Conservation (phyloP, 2,888 invertebrate species). For the Adela reaumurella region DNA sequence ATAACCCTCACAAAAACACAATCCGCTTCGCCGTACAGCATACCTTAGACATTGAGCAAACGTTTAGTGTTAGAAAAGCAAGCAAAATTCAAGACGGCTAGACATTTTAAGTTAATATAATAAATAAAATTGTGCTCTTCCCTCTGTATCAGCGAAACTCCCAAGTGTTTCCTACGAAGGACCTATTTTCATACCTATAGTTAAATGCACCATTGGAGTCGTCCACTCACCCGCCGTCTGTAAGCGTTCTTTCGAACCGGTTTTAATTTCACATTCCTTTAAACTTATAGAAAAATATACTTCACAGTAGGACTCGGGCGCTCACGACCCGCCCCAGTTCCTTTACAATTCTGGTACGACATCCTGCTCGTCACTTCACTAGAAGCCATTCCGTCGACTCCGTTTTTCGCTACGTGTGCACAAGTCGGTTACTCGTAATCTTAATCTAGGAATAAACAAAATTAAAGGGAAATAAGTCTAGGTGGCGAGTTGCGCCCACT, state of each 20-base stretch:
- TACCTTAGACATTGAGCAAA: not conserved
- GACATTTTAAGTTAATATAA: not conserved
- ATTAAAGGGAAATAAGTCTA: not conserved
- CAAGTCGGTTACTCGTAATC: not conserved
- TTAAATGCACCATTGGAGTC: slow-evolving; percentile 46
- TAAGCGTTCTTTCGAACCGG: slow-evolving; percentile 3
- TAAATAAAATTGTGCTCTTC: not conserved
- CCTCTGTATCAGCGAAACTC: not conserved
- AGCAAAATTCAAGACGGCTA: not conserved
- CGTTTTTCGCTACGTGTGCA: not conserved
- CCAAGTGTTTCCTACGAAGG: not conserved
- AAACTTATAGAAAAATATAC: not conserved
- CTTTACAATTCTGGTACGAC: no score
- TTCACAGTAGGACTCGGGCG: not conserved
- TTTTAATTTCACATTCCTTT: not conserved
- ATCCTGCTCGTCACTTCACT: not conserved
- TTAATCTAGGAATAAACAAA: not conserved
- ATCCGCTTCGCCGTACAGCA: not conserved
- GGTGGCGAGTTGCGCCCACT: not conserved
- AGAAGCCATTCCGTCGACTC: not conserved
- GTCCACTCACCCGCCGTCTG: no score
- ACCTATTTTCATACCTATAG: slow-evolving; percentile 28
- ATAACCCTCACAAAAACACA: not conserved
- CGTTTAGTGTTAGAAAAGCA: not conserved
- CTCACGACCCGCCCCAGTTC: no score